Percentiles rank a stretch among this genome's conserved stretches.
Conservation (phyloP, 2,113 vertebrate genomes). For the Sturnus vulgaris region DNA sequence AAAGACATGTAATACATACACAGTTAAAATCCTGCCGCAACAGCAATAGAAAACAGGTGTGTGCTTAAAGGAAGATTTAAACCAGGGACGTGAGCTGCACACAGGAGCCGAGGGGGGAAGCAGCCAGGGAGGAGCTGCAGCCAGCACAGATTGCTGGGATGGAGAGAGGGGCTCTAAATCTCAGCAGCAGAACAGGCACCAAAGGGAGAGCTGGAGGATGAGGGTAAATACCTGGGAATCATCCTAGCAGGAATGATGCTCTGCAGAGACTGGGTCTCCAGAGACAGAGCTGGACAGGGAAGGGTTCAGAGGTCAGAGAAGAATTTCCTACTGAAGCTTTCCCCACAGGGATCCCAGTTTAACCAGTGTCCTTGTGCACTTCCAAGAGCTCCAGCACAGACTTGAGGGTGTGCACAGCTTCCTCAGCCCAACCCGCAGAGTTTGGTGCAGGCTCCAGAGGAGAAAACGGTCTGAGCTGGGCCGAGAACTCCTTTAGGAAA, state of each 20-base stretch:
- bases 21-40: constrained; percentile 51
- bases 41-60: constrained; percentile 62
- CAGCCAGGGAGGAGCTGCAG: not conserved
- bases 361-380: not conserved
- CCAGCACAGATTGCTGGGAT: not conserved
- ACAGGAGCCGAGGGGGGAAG: not conserved
- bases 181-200: not conserved
- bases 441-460: not conserved
- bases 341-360: not conserved
- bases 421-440: not conserved
- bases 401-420: not conserved
- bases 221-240: not conserved
- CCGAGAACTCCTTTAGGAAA: not conserved
- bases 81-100: constrained; percentile 33
- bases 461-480: not conserved
- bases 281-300: not conserved
- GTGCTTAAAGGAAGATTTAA: constrained; percentile 61
- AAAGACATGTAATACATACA: constrained; percentile 63
- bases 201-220: not conserved
- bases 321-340: not conserved
- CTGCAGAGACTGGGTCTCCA: not conserved
- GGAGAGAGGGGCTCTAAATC: not conserved
- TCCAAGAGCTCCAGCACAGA: not conserved
- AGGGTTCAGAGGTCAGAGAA: not conserved
- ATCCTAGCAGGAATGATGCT: rapidly evolving